Conservation (phyloP, 2,797 vertebrate species). For the Manis javanica region DNA sequence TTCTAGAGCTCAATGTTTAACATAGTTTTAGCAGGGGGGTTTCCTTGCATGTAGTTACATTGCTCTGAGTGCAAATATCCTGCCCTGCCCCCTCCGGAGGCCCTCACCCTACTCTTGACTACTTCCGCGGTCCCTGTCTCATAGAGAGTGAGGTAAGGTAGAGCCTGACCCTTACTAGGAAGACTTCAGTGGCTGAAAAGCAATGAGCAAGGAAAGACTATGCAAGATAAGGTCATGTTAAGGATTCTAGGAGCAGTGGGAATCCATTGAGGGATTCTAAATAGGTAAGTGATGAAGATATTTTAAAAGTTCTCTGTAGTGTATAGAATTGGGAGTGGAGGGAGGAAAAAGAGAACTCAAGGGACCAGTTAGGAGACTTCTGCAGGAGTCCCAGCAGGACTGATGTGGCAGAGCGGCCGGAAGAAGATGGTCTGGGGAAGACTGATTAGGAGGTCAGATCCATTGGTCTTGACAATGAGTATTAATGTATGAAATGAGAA, state of each 20-base stretch:
- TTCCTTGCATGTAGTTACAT: too few species aligned
- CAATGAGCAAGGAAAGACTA: background rate
- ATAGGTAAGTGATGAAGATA: background rate
- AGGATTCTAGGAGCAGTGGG: background rate
- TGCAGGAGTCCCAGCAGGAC: background rate
- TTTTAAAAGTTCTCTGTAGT: background rate
- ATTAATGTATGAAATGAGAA: background rate
- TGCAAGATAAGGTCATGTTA: background rate
- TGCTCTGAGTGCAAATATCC: too few species aligned
- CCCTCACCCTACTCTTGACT: too few species aligned
- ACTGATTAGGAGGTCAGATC: background rate
- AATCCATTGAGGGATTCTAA: background rate
- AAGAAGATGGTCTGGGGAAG: background rate
- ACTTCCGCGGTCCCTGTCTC: too few species aligned
- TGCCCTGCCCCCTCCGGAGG: too few species aligned
- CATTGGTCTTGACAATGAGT: background rate
- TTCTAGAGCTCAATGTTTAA: too few species aligned
- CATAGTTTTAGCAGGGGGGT: too few species aligned
- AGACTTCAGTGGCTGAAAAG: background rate
- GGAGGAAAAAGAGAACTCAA: background rate
- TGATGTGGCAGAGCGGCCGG: background rate
- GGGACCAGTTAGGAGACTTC: fast-evolving
- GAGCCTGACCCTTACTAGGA: background rate
- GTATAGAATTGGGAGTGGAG: background rate
- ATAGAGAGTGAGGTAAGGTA: background rate